Evolutionary conservation across 2,113 vertebrate genomes (phyloP), one percentile per base, ranked within the genome.

Genomic region (Petrocephalus microphthalmus): DNA sequence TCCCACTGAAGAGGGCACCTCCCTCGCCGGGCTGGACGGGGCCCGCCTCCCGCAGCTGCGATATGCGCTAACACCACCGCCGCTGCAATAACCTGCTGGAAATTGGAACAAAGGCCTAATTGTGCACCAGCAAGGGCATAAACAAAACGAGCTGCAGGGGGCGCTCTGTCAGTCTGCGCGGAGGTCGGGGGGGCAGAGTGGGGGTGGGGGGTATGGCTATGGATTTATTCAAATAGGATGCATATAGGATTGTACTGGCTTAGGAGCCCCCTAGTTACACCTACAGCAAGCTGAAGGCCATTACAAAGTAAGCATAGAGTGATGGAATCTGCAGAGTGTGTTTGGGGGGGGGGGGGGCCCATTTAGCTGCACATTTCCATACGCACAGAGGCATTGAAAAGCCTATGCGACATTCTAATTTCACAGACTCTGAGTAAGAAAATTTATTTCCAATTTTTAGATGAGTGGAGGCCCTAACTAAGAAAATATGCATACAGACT

Each of bases 81-180:
- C 89, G 91, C 92, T 89, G 92, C 91, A 93, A 94, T 94, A 95
- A 92, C 92, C 89, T 25, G 82, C 90, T 89, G 89, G 90, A 45
- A 90, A 91, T 88, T 90, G 90, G 91, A 88, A 87, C 78, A 86
- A 56, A 10, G 25, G 53, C 8, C 92, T 94, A 94, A 94, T 93
- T 90, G 91, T 94, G 93, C 93, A 92, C 93, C 92, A 93, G 91
- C 90, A 92, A 93, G 92, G 52, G 91, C 82, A 71, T n/a, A 88
- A 47, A 33, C n/a, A 85, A 71, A 71, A 88, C 29, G 33, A 37
- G 56, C 29, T 22, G 37, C 51, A 54, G 15, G n/a, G 53, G 87
- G n/a, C 3, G 6, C 19, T 25, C 4, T 8, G 25, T 5, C 22
- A 2, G 51, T 87, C 49, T 83, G 52, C 22, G 83, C 83, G 86